phyloP scores from a whole-genome alignment of 2,113 vertebrate genomes.

The Oryzias celebensis region DNA sequence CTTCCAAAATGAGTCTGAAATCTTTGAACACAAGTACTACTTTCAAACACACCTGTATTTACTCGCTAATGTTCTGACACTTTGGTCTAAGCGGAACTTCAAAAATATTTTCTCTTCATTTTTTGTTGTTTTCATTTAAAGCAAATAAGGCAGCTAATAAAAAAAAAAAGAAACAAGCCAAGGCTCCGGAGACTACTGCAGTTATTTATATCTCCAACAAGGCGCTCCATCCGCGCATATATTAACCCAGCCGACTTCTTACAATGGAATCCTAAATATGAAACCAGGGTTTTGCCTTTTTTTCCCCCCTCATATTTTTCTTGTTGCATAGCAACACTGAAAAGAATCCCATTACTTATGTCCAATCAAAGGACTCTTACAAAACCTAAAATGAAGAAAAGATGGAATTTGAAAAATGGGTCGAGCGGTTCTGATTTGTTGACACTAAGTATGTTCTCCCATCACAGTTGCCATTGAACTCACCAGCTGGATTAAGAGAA shows the following conservation, averaged over 20 bases:
- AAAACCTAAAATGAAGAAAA: slow-evolving; percentile 10
- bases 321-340: slow-evolving; percentile 28
- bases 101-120: slow-evolving; percentile 13
- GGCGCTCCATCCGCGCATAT: slow-evolving; percentile 17
- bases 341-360: neutral
- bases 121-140: slow-evolving; percentile 18
- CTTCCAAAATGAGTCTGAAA: neutral
- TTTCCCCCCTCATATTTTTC: slow-evolving; percentile 10
- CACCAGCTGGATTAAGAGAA: slow-evolving; percentile 30
- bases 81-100: slow-evolving; percentile 6
- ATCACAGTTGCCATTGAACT: slow-evolving; percentile 36
- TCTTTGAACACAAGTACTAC: neutral
- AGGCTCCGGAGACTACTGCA: slow-evolving; percentile 17
- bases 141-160: slow-evolving; percentile 11
- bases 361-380: slow-evolving; percentile 9
- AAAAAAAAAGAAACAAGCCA: neutral
- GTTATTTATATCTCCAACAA: slow-evolving; percentile 46
- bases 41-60: slow-evolving; percentile 4
- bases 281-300: neutral
- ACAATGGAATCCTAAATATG: slow-evolving; percentile 10
- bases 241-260: slow-evolving; percentile 20
- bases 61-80: neutral
- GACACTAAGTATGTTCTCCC: slow-evolving; percentile 16
- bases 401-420: slow-evolving; percentile 5
- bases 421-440: neutral